Evolutionary conservation across 2,888 invertebrate species (phyloP).

Genomic region (Temnothorax ravouxi): DNA sequence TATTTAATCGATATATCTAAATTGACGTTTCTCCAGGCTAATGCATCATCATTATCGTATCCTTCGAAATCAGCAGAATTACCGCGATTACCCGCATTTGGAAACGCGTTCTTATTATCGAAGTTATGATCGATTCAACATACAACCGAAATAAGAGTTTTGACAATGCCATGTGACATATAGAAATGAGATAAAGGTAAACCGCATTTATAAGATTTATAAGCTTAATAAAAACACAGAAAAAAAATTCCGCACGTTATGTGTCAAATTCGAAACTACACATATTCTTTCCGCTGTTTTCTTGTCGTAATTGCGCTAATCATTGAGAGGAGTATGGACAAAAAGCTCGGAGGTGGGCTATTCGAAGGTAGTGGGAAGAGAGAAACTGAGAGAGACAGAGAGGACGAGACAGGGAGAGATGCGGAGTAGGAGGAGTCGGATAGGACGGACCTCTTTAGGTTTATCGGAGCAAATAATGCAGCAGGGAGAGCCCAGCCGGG

Average conservation of each 20-base stretch:
- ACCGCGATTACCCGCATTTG: neutral
- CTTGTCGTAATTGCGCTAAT: constrained; percentile 62
- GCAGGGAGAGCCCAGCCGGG: constrained; percentile 71
- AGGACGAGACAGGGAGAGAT: constrained; percentile 5
- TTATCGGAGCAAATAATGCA: constrained; percentile 83
- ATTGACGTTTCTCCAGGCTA: constrained; percentile 1
- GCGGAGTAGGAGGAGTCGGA: constrained; percentile 52
- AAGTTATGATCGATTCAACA: neutral
- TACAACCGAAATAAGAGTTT: neutral
- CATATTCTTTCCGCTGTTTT: constrained; percentile 46
- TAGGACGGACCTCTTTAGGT: constrained; percentile 80
- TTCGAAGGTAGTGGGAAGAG: constrained; percentile 62
- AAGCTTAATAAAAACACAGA: neutral
- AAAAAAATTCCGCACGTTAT: neutral
- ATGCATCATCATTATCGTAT: constrained; percentile 10
- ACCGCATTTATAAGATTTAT: neutral
- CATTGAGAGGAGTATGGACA: constrained; percentile 58
- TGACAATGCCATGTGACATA: neutral
- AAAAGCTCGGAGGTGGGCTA: constrained; percentile 50
- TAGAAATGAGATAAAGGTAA: neutral
- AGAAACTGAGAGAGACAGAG: constrained; percentile 49
- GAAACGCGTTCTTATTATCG: neutral
- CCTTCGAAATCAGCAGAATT: neutral
- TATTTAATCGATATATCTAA: constrained; percentile 7
- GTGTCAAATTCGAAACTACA: neutral